A percentile compares a stretch with the other conserved stretches of the same genome.
Conservation (phyloP, 2,888 invertebrate genomes). For the Melipona bicolor region DNA sequence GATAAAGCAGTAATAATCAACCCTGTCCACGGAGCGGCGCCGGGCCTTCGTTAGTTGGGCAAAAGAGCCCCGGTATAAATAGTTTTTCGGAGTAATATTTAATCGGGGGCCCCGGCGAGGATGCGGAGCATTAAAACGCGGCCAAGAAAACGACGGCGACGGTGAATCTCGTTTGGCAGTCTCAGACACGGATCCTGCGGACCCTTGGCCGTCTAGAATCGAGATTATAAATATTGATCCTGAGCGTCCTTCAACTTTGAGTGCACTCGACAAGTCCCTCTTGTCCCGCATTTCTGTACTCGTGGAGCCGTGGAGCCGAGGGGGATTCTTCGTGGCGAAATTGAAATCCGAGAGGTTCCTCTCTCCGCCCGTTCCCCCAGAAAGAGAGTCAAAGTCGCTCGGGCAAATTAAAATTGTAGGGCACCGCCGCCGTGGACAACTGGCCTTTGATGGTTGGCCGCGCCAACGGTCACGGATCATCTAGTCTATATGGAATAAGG, state of each 20-base stretch:
- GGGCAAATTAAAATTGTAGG: constrained; percentile 70
- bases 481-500: constrained; percentile 38
- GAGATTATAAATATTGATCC: constrained; percentile 84
- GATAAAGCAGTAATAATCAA: constrained; percentile 9
- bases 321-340: constrained; percentile 78
- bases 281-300: constrained; percentile 81
- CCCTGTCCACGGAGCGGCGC: no score
- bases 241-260: constrained; percentile 80
- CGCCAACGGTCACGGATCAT: constrained; percentile 60
- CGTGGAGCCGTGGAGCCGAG: constrained; percentile 61
- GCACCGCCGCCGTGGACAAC: constrained; percentile 50
- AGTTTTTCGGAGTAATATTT: constrained; percentile 41
- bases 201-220: constrained; percentile 77
- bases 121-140: constrained; percentile 22
- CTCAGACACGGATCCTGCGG: constrained; percentile 71
- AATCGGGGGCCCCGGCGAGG: background rate
- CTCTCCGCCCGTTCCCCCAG: constrained; percentile 57
- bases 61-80: background rate
- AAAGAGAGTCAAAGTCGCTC: constrained; percentile 69
- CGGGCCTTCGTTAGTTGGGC: background rate
- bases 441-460: constrained; percentile 56
- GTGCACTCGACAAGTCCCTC: constrained; percentile 80
- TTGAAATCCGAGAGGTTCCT: constrained; percentile 81
- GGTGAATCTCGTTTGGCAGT: constrained; percentile 68
- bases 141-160: constrained; percentile 15